Evolutionary conservation across 2,888 invertebrate species (phyloP).

Genomic region (Acrobasis repandana): DNA sequence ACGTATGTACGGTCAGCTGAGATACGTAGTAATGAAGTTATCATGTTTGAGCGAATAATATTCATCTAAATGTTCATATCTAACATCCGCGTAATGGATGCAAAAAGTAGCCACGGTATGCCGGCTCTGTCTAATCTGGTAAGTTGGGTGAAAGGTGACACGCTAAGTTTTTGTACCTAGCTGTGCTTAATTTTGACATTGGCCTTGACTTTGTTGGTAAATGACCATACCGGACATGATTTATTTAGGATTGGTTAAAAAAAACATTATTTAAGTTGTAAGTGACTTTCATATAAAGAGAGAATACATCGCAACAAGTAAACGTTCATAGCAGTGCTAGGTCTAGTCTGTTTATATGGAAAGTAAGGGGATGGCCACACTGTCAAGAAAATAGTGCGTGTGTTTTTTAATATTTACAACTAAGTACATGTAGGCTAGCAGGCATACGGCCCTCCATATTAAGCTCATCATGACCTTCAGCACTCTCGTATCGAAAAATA

Average conservation of each 20-base stretch:
- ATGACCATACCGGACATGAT: conserved; percentile 13
- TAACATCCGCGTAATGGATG: conserved; percentile 48
- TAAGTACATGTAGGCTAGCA: too few species aligned
- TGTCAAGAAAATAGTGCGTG: too few species aligned
- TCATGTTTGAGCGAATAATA: conserved; percentile 54
- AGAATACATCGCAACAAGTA: too few species aligned
- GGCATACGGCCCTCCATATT: too few species aligned
- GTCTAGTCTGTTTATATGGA: too few species aligned
- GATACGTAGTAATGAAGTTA: conserved; percentile 59
- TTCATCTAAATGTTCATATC: conserved; percentile 27
- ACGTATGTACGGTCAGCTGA: conserved; percentile 44
- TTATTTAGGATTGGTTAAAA: background rate
- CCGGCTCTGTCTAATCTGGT: conserved; percentile 34
- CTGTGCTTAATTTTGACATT: conserved; percentile 52
- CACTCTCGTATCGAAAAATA: too few species aligned
- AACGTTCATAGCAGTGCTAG: too few species aligned
- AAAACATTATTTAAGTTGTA: too few species aligned
- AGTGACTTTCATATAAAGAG: too few species aligned
- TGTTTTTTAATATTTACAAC: too few species aligned
- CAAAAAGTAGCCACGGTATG: conserved; percentile 52
- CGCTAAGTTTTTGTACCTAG: conserved; percentile 34
- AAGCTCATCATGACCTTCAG: too few species aligned
- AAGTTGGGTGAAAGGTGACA: conserved; percentile 54
- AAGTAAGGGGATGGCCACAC: too few species aligned
- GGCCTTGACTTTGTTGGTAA: conserved; percentile 23